phyloP scores from a whole-genome alignment of 92 coral and sea anemone genomes.

The Hydrozoanthus gracilis region DNA sequence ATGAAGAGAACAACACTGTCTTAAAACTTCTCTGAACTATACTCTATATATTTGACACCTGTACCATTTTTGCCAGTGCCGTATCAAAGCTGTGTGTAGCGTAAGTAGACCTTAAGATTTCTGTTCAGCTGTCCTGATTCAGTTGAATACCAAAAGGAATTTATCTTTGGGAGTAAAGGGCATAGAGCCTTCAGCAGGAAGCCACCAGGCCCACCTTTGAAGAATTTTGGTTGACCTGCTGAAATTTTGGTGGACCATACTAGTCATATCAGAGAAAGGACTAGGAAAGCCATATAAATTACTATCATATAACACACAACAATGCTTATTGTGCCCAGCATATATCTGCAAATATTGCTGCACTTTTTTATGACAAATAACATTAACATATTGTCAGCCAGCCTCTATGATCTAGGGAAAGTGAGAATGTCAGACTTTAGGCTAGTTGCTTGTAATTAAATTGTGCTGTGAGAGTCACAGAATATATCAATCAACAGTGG shows the following conservation, averaged over 20 bases:
- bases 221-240: not conserved
- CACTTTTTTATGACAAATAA: constrained; percentile 9
- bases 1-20: no score
- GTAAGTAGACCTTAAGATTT: no score
- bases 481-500: no score
- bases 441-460: constrained; percentile 21
- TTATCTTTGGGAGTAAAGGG: not conserved
- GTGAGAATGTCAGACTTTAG: constrained; percentile 20
- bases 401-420: constrained; percentile 16
- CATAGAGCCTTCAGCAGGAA: not conserved
- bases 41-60: no score
- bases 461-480: not conserved
- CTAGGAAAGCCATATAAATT: not conserved
- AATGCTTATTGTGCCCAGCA: not conserved
- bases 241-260: constrained; percentile 39
- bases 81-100: no score
- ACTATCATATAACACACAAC: not conserved
- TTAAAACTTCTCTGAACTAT: no score
- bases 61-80: no score
- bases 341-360: constrained; percentile 27
- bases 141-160: no score
- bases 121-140: no score
- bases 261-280: constrained; percentile 25
- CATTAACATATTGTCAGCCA: constrained; percentile 16
- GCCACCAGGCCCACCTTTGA: constrained; percentile 41